These are phyloP conservation scores for Chrysoperla carnea DNA, from an alignment of 1,140 invertebrate genomes.

Conservation along the genomic window DNA sequence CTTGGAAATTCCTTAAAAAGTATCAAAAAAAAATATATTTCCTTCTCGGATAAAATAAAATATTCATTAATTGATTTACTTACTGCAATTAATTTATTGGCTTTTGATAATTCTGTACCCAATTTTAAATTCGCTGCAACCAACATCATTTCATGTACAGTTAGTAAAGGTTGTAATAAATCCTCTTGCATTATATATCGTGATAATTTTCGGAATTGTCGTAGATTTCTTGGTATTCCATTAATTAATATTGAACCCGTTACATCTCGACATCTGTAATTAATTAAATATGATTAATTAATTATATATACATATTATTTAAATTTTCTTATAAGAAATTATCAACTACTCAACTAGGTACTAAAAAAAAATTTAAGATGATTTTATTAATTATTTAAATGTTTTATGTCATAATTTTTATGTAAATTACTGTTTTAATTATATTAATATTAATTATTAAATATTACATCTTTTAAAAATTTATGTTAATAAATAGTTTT, in stretches of 20 bases:
- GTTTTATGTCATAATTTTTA: neutral
- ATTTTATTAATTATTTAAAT: too few relatives aligned
- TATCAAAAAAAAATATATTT: too few relatives aligned
- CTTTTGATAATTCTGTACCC: conserved; percentile 36
- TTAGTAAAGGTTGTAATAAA: conserved; percentile 66
- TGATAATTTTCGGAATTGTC: conserved; percentile 68
- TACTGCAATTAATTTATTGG: conserved; percentile 52
- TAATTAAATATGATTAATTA: neutral
- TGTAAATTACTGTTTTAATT: too few relatives aligned
- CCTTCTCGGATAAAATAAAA: too few relatives aligned
- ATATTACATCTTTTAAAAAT: too few relatives aligned
- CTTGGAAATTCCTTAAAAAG: too few relatives aligned
- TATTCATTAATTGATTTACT: too few relatives aligned
- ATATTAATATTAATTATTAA: too few relatives aligned
- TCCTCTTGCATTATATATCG: conserved; percentile 94
- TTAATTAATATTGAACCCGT: conserved; percentile 54
- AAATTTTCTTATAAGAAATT: neutral
- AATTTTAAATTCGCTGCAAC: conserved; percentile 80
- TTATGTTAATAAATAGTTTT: too few relatives aligned
- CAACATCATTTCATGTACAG: conserved; percentile 68
- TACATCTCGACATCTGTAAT: conserved; percentile 30
- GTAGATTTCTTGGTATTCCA: conserved; percentile 49
- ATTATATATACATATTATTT: neutral
- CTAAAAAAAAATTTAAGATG: conserved; percentile 1
- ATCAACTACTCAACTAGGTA: neutral